Evolutionary conservation across 2,797 vertebrate species (phyloP).

Genomic region (Podargus strigoides): DNA sequence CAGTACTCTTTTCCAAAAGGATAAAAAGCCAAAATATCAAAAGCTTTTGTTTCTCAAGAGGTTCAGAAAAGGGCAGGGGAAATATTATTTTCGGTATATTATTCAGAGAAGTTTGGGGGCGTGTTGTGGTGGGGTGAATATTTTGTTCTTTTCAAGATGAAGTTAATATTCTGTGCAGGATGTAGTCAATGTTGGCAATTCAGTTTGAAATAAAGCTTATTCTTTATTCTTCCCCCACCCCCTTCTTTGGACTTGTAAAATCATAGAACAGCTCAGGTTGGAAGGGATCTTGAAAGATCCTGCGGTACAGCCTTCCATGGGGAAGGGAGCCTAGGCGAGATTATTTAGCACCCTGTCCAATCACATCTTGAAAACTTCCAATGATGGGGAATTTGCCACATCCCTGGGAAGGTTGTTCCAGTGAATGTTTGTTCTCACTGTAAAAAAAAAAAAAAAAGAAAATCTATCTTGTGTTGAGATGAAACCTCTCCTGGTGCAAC

Average conservation of each 20-base stretch:
- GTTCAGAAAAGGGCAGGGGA: not conserved
- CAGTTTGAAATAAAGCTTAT: not conserved
- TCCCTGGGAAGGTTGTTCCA: not conserved
- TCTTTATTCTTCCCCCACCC: not conserved
- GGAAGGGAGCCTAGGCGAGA: not conserved
- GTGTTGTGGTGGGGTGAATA: not conserved
- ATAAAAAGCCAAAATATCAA: not conserved
- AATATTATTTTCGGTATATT: not conserved
- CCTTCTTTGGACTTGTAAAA: not conserved
- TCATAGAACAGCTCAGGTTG: not conserved
- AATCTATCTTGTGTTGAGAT: not conserved
- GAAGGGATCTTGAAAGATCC: not conserved
- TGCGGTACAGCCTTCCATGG: not conserved
- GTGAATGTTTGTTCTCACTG: not conserved
- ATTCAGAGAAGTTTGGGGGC: accelerated
- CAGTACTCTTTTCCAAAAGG: not conserved
- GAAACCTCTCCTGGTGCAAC: not conserved
- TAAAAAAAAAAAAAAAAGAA: not conserved
- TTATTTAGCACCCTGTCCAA: not conserved
- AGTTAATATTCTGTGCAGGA: not conserved
- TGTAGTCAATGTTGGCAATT: not conserved
- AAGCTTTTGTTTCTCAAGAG: not conserved
- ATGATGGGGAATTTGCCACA: not conserved
- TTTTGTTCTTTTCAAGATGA: not conserved
- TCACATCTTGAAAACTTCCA: not conserved